A percentile compares a stretch with the other conserved stretches of the same genome.
These are phyloP conservation scores for Eira barbara DNA, from an alignment of 2,113 vertebrate species.

Conservation along the genomic window DNA sequence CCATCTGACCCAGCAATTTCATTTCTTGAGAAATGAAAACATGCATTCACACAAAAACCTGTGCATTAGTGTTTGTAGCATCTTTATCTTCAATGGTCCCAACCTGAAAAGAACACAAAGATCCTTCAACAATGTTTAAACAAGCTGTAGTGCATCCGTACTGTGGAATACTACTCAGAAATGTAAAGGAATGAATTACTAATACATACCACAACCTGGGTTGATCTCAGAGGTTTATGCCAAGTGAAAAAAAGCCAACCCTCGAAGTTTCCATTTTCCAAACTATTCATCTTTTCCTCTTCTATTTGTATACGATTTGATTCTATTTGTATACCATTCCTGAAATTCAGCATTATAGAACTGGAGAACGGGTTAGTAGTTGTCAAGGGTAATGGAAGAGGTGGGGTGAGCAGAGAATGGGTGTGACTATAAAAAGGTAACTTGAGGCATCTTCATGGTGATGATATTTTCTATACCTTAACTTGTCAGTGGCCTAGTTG, in stretches of 20 bases:
- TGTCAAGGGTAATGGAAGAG: not conserved
- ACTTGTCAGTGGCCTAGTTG: not conserved
- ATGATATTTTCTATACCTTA: not conserved
- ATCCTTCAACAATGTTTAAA: not conserved
- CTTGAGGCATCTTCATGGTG: not conserved
- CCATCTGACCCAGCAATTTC: not conserved
- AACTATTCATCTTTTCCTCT: too few relatives aligned
- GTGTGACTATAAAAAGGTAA: not conserved
- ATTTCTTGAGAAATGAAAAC: not conserved
- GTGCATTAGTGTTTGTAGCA: not conserved
- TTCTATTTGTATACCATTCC: not conserved
- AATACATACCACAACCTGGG: not conserved
- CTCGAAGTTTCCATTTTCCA: not conserved
- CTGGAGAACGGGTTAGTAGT: not conserved
- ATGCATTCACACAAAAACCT: not conserved
- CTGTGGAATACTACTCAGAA: not conserved
- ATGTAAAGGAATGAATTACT: not conserved
- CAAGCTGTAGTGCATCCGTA: not conserved
- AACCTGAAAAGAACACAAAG: not conserved
- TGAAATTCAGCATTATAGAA: not conserved
- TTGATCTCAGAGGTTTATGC: not conserved
- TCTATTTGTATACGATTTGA: too few relatives aligned
- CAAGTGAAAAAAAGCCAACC: not conserved
- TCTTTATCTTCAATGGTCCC: not conserved
- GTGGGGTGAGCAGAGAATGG: not conserved